phyloP scores from a whole-genome alignment of 2,888 invertebrate genomes.

The Epinotia ramella region DNA sequence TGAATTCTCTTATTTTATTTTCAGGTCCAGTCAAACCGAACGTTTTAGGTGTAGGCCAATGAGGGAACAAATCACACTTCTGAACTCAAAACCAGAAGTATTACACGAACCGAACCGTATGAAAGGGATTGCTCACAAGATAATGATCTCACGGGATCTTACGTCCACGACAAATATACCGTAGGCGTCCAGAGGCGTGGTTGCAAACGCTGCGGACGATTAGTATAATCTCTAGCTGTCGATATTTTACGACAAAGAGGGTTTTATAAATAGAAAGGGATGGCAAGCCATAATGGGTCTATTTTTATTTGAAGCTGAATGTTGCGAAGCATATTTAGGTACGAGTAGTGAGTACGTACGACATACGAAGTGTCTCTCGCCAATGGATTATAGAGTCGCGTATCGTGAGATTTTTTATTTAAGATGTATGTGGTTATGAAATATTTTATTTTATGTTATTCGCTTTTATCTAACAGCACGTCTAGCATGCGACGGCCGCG shows the following conservation, averaged over 20 bases:
- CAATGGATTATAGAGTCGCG: background rate
- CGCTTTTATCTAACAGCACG: background rate
- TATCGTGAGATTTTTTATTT: background rate
- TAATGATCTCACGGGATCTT: conserved; percentile 60
- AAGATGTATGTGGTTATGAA: background rate
- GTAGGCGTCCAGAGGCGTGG: conserved; percentile 47
- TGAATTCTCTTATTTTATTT: conserved; percentile 48
- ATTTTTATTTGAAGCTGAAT: background rate
- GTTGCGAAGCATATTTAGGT: conserved; percentile 23
- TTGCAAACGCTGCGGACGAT: conserved; percentile 60
- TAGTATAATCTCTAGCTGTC: conserved; percentile 36
- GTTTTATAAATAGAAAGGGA: conserved; percentile 24
- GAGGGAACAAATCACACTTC: conserved; percentile 54
- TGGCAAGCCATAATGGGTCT: background rate
- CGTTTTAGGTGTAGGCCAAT: conserved; percentile 59
- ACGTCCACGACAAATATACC: conserved; percentile 74
- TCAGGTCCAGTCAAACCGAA: conserved; percentile 68
- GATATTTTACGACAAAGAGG: conserved; percentile 36
- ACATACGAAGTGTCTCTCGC: conserved; percentile 12
- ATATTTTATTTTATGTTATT: conserved; percentile 2
- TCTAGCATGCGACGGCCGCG: too few relatives aligned
- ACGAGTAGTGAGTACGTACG: background rate
- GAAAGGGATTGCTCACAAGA: conserved; percentile 66
- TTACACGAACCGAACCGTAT: conserved; percentile 49
- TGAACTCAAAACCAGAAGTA: conserved; percentile 41